Base-by-base conservation (phyloP, 2,113 vertebrate genomes). In the Hylia prasina region DNA sequence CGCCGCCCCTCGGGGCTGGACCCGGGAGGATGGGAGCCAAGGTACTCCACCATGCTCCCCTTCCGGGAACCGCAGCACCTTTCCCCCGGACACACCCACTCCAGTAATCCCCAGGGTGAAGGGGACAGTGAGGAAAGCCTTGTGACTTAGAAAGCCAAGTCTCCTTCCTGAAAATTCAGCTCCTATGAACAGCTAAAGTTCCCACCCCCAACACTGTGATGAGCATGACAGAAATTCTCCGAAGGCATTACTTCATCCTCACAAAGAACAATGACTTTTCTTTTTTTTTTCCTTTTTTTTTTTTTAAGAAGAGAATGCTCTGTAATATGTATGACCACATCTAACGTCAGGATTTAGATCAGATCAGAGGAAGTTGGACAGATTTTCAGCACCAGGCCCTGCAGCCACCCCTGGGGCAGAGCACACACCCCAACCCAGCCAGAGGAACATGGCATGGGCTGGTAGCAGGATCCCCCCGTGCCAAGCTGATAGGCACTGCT, bases 1-100 rank as follows among this genome's bases (percentile, higher is more conserved):
- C 2, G 0, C 17, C 0, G 0, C 48, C 24, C 7, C 31, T 23
- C 4, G 0, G 48, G 37, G 31, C 10, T 37, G 63, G 39, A 12
- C 3, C 8, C 1, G 0, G 31, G 13, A 39, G 10, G 22, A 3
- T 15, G 15, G 15, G 37, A 56, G 33, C 69, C 28, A 5, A 50
- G 22, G 35, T 2, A 3, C 6, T 5, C 23, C 63, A 21, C 53
- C 22, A 1, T 1, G 37, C 22, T 61, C 37, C 47, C 27, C 71
- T 58, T 39, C 40, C 15, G 48, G 51, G 18, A 13, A 27, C 7
- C 15, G 5, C 39, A 24, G 63, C 10, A 3, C 11, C 4, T 68
- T 25, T n/a, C 1, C 21, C 23, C 20, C 15, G 11, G 39, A 15
- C n/a, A 11, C 21, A 31, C 18, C 31, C 50, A 64, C 22, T 20